Evolutionary conservation across 2,113 vertebrate genomes (phyloP), one percentile per base, ranked within the genome.

Genomic region (Circaetus cinerascens): DNA sequence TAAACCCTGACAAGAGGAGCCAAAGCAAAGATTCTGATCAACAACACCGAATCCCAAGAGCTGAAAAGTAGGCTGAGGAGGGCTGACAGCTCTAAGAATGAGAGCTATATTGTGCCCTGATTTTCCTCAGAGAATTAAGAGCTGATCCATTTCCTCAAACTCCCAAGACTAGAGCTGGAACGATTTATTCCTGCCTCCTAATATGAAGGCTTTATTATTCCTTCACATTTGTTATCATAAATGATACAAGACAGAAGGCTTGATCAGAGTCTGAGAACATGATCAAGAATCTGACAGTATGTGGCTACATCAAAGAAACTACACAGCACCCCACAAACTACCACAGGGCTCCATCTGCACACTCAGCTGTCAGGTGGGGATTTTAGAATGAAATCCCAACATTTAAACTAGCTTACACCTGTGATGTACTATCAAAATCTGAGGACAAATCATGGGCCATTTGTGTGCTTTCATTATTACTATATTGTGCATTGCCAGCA

Each of bases 271-370:
- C 69, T 95, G 69, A 97, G 91, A 94, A 88, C 68, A 93, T 51
- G 88, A 92, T 92, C 51, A 95, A 91, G 83, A 91, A 91, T 84
- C 66, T 93, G 88, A 95, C 86, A 92, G 48, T 89, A 64, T 68
- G 57, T 87, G 69, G 68, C 64, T 91, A 87, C 73, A 95, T 95
- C 68, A 93, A 78, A 96, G 69, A 57, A 81, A 55, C 5, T 17
- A 83, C 68, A 88, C 38, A 80, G 90, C 51, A 63, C 34, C 73
- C 43, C 76, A 88, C 1, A 6, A 91, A 81, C 55, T 94, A 92
- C 80, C 91, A 96, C 92, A 87, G 88, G 40, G 86, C 76, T 91
- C 90, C 94, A 95, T 96, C 75, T 95, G 92, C 60, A 84, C 68
- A 63, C 26, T 96, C 94, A 93, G 79, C 80, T 97, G 93, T 81